A percentile compares a stretch with the other conserved stretches of the same genome.
Conservation (phyloP, 2,888 invertebrate genomes). For the Neoitamus cyanurus region DNA sequence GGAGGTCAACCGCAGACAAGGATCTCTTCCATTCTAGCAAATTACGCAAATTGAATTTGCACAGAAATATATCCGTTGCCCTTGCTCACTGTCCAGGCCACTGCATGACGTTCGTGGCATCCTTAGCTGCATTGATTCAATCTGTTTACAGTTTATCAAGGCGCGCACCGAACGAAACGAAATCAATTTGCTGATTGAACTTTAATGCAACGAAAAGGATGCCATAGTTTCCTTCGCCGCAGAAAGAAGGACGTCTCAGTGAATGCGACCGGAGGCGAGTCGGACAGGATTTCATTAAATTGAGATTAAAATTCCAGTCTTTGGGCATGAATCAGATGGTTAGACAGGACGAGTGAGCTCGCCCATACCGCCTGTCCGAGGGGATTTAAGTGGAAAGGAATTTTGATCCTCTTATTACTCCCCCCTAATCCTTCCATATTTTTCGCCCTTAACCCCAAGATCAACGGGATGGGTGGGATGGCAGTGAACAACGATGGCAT, state of each 20-base stretch:
- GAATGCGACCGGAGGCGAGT: neutral
- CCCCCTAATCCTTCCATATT: slow-evolving; percentile 53
- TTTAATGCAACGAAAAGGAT: slow-evolving; percentile 1
- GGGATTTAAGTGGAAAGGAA: slow-evolving; percentile 48
- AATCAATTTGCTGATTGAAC: slow-evolving; percentile 46
- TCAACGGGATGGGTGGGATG: slow-evolving; percentile 30
- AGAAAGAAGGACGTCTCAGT: slow-evolving; percentile 3
- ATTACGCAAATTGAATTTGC: slow-evolving; percentile 50
- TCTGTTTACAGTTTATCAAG: slow-evolving; percentile 29
- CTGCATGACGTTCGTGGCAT: too few relatives aligned
- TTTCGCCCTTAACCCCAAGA: slow-evolving; percentile 47
- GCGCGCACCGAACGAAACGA: neutral
- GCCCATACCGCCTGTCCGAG: neutral
- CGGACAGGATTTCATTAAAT: slow-evolving; percentile 46
- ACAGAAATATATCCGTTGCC: slow-evolving; percentile 40
- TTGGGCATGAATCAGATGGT: slow-evolving; percentile 42
- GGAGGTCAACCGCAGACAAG: slow-evolving; percentile 25
- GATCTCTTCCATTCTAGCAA: slow-evolving; percentile 39
- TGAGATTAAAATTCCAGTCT: slow-evolving; percentile 48
- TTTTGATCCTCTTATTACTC: slow-evolving; percentile 56
- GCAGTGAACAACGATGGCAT: neutral
- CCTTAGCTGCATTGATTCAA: slow-evolving; percentile 20
- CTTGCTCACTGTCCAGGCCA: too few relatives aligned
- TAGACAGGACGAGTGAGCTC: slow-evolving; percentile 7
- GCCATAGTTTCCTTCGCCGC: neutral